Conservation (phyloP, 2,797 vertebrate genomes). For the Numenius phaeopus region DNA sequence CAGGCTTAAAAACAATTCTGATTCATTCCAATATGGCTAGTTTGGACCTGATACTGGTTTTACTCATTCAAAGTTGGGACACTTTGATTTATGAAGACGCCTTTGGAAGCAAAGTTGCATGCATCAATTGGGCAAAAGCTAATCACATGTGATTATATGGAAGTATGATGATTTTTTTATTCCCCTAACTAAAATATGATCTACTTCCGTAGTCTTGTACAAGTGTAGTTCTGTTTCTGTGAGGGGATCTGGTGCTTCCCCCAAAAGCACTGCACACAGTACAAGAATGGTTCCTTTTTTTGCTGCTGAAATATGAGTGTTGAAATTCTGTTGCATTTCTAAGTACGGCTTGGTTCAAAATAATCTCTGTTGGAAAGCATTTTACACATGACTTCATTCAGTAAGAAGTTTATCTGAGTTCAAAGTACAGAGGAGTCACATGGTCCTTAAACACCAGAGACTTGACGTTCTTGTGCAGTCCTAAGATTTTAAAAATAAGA, state of each 20-base stretch:
- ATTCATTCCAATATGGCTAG: background rate
- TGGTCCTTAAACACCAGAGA: background rate
- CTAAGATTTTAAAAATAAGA: background rate
- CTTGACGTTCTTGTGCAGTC: background rate
- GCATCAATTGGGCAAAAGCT: background rate
- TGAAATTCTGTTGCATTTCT: constrained; percentile 53
- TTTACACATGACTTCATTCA: constrained; percentile 61
- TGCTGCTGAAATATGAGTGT: background rate
- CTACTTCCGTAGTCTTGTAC: background rate
- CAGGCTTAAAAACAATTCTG: background rate
- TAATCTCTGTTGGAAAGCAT: constrained; percentile 52
- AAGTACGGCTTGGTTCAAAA: constrained; percentile 45
- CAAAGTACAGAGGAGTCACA: constrained; percentile 61
- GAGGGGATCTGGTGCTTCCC: background rate
- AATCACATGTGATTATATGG: background rate
- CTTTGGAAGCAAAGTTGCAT: background rate
- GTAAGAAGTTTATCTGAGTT: constrained; percentile 68
- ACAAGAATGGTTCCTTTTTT: background rate
- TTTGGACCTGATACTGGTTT: background rate
- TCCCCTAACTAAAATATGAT: background rate
- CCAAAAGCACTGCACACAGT: rapidly evolving
- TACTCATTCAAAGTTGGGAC: background rate
- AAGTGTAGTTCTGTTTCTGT: background rate
- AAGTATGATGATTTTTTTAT: background rate
- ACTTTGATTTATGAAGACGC: background rate